Base-by-base conservation (phyloP, 2,113 vertebrate genomes). In the Ageneiosus marmoratus region DNA sequence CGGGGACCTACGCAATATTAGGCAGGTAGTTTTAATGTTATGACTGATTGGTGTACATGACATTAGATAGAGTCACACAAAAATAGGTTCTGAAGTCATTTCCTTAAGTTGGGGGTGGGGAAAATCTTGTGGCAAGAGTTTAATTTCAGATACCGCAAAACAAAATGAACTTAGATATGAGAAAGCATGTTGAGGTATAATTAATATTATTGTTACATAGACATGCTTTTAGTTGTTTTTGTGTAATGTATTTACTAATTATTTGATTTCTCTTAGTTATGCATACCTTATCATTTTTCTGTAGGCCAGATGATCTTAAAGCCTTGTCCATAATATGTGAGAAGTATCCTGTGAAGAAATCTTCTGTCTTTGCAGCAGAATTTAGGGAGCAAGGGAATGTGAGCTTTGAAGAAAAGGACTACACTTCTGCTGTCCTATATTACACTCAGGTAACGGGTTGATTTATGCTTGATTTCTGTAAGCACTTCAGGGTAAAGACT, bases 321-420 rank as follows among this genome's bases (percentile, higher is more conserved):
- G 80, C 90, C 48, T 58, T 98, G 83, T 67, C 79, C 50, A 83
- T 29, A 3, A 77, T 97, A 69, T 94, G 94, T 81, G 81, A 79
- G 16, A 83, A 50, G 74, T 79, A 77, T 27, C 72, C 77, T 0
- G 88, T 92, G 9, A 89, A 81, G 58, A 98, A 99, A 89, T 94
- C 95, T 32, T 70, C 92, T 0, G 70, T 77, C 0, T 86, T 89
- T 1, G 94, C 94, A 0, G 87, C 89, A 27, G 90, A 84, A 87
- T 95, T 93, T 91, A 94, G 95, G 84, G 92, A 96, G 85, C 91
- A 90, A 83, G 98, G 98, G 10, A 99, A 98, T 90, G 84, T 22
- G n/a, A 89, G 90, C 70, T 99, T 99, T 89, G 93, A 91, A 44
- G 58, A 12, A 22, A 92, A 91, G 58, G 90, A 89, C 27, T 97